Base-by-base conservation (phyloP, 1,140 invertebrate species). In the Microplitis mediator region DNA sequence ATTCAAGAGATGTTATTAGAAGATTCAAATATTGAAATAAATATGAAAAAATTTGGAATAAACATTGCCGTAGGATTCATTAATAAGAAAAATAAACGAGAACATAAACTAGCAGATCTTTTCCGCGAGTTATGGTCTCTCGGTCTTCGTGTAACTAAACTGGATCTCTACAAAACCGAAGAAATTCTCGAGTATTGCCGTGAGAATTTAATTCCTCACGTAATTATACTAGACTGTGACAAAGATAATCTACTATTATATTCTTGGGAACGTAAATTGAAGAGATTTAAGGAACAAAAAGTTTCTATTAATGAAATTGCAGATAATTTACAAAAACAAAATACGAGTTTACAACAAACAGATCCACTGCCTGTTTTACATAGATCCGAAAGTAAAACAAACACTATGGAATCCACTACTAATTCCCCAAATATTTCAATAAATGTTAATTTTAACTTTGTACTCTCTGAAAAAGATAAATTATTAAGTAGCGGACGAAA, bases 201-300 rank as follows among this genome's bases (percentile, higher is more conserved):
- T 35, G 89, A 91, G 63, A 84, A 91, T 54, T 88, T 88, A 16
- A 91, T 94, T 4, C 86, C 88, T 58, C 89, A 92, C 79, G 88
- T 94, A 23, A 88, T 95, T 6, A 85, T 93, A 16, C 83, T 95
- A 5, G 93, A 91, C 77, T 90, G 91, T 0, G 93, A 94, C 76
- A 88, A 89, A 69, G 89, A 90, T 1, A 88, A 75, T 14, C 83
- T 93, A 13, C 88, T 89, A 74, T 86, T 94, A 52, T 84, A 90
- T 56, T 89, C 87, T 13, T 90, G 89, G 85, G 89, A 91, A 64
- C 88, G 88, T 5, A 45, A 45, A 45, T 9, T 45, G 56, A 90
- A 92, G 36, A 87, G 89, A 51, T 91, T 91, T 78, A 89, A 90
- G 66, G 93, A 94, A 73, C 89, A 90, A 4, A 90, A 89, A 73